phyloP scores from a whole-genome alignment of 2,888 invertebrate species.

The Noctua comes region DNA sequence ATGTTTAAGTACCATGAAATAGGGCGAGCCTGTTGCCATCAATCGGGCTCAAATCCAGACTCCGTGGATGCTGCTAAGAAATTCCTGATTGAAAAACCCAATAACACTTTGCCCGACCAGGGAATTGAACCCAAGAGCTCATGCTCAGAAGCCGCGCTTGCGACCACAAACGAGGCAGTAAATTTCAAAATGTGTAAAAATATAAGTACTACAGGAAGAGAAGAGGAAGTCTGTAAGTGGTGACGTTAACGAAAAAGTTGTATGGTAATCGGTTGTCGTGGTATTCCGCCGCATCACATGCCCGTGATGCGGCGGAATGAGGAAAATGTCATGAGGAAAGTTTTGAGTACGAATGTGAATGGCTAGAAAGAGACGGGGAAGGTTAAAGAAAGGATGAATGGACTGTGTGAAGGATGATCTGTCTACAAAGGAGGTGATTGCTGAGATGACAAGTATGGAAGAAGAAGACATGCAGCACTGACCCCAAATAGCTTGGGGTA shows the following conservation, averaged over 20 bases:
- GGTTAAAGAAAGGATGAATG: neutral
- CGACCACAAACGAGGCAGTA: too few species aligned
- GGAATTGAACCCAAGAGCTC: too few species aligned
- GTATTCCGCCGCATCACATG: too few species aligned
- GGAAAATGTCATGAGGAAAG: neutral
- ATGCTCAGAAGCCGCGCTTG: neutral
- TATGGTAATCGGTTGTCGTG: neutral
- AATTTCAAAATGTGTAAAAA: neutral
- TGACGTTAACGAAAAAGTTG: neutral
- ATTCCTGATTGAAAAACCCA: too few species aligned
- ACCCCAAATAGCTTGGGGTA: neutral
- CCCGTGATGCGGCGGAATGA: neutral
- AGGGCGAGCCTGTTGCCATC: too few species aligned
- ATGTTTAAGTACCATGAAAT: too few species aligned
- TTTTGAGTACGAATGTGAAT: neutral
- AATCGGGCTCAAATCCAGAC: too few species aligned
- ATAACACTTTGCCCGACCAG: too few species aligned
- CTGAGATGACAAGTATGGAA: neutral
- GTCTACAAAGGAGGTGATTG: neutral
- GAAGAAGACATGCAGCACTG: neutral
- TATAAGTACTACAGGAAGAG: neutral
- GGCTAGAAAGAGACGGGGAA: neutral
- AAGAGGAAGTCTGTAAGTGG: neutral
- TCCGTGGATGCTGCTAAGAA: too few species aligned
- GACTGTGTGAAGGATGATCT: neutral